phyloP scores from a whole-genome alignment of 2,113 vertebrate species.

The Aleadryas rufinucha region DNA sequence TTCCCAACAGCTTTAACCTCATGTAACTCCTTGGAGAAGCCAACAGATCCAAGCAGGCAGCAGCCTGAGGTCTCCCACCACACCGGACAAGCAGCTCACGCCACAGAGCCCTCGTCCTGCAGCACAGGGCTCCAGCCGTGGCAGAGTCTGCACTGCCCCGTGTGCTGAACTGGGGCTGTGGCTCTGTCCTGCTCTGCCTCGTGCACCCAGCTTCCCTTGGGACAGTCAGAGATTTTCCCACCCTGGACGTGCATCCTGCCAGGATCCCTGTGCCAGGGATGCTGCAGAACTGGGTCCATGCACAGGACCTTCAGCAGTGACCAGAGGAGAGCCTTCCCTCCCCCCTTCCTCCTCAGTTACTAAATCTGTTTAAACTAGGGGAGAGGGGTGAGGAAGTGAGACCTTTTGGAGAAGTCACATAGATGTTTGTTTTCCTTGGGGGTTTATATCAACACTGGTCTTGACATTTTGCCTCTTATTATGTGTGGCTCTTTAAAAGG shows the following conservation, averaged over 20 bases:
- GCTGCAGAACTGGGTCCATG: not conserved
- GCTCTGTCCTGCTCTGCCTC: not conserved
- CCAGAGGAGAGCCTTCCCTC: not conserved
- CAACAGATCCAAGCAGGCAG: not conserved
- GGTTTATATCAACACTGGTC: conserved; percentile 81
- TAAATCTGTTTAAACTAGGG: conserved; percentile 76
- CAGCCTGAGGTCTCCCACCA: not conserved
- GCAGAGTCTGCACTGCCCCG: rapidly evolving
- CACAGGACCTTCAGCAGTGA: not conserved
- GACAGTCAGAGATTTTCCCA: rapidly evolving
- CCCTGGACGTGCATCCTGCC: rapidly evolving
- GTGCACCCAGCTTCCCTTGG: rapidly evolving
- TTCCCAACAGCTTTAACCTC: not conserved
- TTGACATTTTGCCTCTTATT: conserved; percentile 83
- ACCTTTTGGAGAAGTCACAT: conserved; percentile 72
- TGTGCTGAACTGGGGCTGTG: rapidly evolving
- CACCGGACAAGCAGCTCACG: rapidly evolving
- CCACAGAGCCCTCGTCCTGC: not conserved
- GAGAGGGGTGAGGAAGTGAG: conserved; percentile 73
- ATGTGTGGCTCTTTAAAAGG: conserved; percentile 83
- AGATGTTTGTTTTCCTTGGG: conserved; percentile 82
- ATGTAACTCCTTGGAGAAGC: not conserved
- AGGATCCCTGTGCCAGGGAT: rapidly evolving
- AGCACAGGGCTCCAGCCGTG: too few relatives aligned
- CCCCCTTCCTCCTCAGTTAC: conserved; percentile 35